phyloP scores from a whole-genome alignment of 37 sponge, comb jelly and placozoan species.

The Hexactinellida sp. region DNA sequence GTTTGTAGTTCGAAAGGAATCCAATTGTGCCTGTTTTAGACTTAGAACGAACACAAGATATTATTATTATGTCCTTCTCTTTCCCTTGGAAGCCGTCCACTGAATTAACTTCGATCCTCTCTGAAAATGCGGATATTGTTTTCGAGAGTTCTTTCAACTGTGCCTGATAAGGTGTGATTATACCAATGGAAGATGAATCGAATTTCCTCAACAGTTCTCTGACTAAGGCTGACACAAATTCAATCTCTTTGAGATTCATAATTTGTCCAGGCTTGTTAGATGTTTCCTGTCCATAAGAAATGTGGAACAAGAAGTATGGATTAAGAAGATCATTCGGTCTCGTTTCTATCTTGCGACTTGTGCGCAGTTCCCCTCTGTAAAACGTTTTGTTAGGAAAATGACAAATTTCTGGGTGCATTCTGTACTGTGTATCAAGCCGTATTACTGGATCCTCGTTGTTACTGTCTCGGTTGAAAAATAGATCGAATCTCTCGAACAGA shows the following conservation, averaged over 20 bases:
- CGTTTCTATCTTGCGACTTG: conserved; percentile 19
- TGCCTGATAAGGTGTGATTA: conserved; percentile 65
- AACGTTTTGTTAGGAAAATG: conserved; percentile 56
- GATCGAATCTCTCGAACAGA: conserved; percentile 50
- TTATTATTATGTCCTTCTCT: conserved; percentile 61
- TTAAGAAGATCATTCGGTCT: not conserved
- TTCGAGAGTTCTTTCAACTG: conserved; percentile 26
- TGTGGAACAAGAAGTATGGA: conserved; percentile 7
- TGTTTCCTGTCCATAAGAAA: not conserved
- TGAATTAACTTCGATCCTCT: not conserved
- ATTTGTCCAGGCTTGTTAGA: conserved; percentile 10
- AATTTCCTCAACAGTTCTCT: conserved; percentile 14
- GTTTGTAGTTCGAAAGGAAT: conserved; percentile 34
- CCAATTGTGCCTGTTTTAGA: conserved; percentile 40
- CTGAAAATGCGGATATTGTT: not conserved
- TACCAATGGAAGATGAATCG: conserved; percentile 24
- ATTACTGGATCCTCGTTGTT: conserved; percentile 30
- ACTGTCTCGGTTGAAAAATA: conserved; percentile 20
- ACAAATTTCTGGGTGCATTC: conserved; percentile 65
- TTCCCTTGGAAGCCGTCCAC: conserved; percentile 33
- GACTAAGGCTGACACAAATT: conserved; percentile 21
- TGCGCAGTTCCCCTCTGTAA: conserved; percentile 33
- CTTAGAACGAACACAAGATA: conserved; percentile 60
- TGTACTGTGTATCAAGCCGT: conserved; percentile 51
- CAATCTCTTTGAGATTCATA: conserved; percentile 29